phyloP scores from a whole-genome alignment of 2,113 vertebrate genomes.

The Caretta caretta region DNA sequence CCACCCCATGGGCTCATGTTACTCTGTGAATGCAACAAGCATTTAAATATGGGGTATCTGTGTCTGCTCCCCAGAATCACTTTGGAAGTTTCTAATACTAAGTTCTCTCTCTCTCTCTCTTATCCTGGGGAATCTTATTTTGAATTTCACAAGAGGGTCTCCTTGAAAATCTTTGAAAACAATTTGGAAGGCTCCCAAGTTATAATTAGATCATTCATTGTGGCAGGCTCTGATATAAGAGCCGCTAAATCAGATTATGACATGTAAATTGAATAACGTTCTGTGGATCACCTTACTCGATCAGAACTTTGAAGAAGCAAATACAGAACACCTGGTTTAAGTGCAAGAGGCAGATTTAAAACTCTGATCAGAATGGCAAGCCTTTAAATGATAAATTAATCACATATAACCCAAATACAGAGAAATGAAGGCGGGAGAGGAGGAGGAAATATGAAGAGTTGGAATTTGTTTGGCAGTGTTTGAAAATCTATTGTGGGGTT shows the following conservation, averaged over 20 bases:
- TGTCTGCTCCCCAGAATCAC: neutral
- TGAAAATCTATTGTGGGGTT: neutral
- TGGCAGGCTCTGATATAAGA: neutral
- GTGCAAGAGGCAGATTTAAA: neutral
- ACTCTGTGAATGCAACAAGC: neutral
- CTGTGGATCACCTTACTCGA: neutral
- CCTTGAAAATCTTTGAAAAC: neutral
- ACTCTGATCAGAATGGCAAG: neutral
- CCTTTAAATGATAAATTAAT: neutral
- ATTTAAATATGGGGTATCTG: neutral
- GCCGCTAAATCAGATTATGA: neutral
- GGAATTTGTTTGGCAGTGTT: neutral
- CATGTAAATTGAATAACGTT: neutral
- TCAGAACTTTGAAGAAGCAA: neutral
- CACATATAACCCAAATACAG: neutral
- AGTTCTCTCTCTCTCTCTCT: neutral
- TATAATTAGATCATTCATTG: neutral
- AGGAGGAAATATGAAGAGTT: neutral
- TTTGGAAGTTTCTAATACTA: neutral
- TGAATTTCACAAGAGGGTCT: neutral
- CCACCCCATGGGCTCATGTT: no score
- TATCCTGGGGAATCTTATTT: neutral
- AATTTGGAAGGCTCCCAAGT: neutral
- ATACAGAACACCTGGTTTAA: neutral
- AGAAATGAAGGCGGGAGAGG: neutral